These are phyloP conservation scores for Tamandua tetradactyla DNA, from an alignment of 2,797 vertebrate species.

Conservation along the genomic window DNA sequence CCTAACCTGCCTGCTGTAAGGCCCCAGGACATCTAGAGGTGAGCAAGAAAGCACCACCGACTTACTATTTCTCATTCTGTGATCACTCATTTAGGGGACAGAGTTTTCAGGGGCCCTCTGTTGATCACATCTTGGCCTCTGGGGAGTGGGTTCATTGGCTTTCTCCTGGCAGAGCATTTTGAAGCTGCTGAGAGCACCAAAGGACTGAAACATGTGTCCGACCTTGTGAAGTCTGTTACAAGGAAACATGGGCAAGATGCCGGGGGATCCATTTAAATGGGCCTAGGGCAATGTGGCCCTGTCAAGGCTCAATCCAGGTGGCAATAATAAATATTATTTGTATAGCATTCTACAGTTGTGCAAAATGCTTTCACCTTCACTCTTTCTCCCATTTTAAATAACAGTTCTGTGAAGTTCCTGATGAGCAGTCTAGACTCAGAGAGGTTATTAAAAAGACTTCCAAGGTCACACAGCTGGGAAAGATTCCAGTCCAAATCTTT, in stretches of 20 bases:
- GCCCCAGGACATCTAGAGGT: not conserved
- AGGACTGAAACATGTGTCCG: accelerated
- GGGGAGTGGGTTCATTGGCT: not conserved
- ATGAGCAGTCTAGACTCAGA: not conserved
- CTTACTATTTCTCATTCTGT: not conserved
- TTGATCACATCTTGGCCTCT: not conserved
- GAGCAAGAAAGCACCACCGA: not conserved
- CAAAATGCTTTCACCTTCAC: not conserved
- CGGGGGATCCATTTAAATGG: not conserved
- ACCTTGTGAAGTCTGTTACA: not conserved
- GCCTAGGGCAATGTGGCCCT: not conserved
- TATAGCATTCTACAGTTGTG: not conserved
- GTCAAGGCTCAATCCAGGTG: not conserved
- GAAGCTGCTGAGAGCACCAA: not conserved
- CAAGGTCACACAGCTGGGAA: not conserved
- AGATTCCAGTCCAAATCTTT: not conserved
- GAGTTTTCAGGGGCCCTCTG: not conserved
- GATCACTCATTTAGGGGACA: not conserved
- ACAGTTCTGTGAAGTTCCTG: not conserved
- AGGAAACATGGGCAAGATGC: not conserved
- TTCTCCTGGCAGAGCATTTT: not conserved
- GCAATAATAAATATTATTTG: not conserved
- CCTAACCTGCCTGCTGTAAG: not conserved
- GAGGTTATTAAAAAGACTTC: not conserved
- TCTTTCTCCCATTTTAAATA: not conserved